These are phyloP conservation scores for Gambusia yucatana DNA, from an alignment of 2,797 vertebrate genomes.

Conservation along the genomic window DNA sequence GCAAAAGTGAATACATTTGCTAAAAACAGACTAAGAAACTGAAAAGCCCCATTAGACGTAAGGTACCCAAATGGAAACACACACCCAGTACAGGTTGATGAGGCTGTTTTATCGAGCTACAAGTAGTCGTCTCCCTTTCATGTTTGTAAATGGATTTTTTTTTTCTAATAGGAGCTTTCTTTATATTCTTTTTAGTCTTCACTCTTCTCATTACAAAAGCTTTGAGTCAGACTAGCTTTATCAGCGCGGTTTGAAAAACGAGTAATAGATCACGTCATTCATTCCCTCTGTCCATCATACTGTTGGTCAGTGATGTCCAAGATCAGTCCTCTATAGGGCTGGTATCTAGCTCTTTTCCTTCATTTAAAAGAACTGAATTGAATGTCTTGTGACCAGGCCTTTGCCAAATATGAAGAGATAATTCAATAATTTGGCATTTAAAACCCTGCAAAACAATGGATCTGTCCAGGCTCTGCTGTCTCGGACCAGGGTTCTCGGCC, in stretches of 20 bases:
- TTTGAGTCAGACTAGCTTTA: slow-evolving; percentile 75
- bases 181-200: slow-evolving; percentile 51
- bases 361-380: neutral
- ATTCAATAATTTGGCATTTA: neutral
- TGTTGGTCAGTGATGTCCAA: neutral
- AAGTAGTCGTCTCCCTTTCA: slow-evolving; percentile 68
- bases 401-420: neutral
- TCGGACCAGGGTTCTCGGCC: too few species aligned
- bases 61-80: slow-evolving; percentile 65
- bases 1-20: slow-evolving; percentile 62
- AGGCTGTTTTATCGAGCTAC: slow-evolving; percentile 67
- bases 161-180: slow-evolving; percentile 50
- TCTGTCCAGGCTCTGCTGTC: too few species aligned
- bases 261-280: slow-evolving; percentile 35
- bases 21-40: slow-evolving; percentile 53
- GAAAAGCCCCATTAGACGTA: slow-evolving; percentile 81
- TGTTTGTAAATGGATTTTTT: slow-evolving; percentile 70
- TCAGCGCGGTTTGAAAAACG: slow-evolving; percentile 45
- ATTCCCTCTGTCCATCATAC: slow-evolving; percentile 25
- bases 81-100: slow-evolving; percentile 29
- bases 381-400: neutral
- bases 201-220: slow-evolving; percentile 54
- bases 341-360: neutral
- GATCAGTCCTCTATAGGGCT: neutral
- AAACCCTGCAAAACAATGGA: neutral